Conservation (phyloP, 2,797 vertebrate species). For the Cirrhinus mrigala region DNA sequence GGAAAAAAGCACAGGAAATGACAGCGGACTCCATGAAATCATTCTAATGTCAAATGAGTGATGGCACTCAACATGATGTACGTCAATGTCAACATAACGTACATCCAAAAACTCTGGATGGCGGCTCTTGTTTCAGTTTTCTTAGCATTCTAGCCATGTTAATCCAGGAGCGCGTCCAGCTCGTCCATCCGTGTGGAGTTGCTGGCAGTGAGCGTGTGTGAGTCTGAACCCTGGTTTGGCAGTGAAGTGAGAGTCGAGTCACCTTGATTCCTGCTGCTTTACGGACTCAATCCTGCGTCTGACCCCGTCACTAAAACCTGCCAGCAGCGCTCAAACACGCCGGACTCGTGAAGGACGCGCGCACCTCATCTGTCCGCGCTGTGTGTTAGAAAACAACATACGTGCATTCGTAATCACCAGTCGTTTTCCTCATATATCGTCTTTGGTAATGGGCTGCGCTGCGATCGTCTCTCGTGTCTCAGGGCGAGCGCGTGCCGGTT, state of each 20-base stretch:
- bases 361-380: too few relatives aligned
- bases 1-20: background rate
- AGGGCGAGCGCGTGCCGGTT: background rate
- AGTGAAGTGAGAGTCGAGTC: constrained; percentile 47
- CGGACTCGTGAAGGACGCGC: background rate
- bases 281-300: constrained; percentile 23
- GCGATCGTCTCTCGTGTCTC: background rate
- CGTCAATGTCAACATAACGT: too few relatives aligned
- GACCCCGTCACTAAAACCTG: constrained; percentile 45
- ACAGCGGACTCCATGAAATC: background rate
- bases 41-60: background rate
- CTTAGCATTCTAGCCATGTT: background rate
- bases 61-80: background rate
- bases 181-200: background rate
- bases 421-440: background rate
- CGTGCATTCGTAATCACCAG: background rate
- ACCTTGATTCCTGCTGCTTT: constrained; percentile 64
- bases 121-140: background rate
- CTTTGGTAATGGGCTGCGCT: background rate
- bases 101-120: background rate
- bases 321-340: constrained; percentile 33
- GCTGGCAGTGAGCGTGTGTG: background rate
- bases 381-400: background rate
- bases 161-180: background rate
- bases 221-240: constrained; percentile 41